Percentiles rank a stretch among this genome's conserved stretches.
Evolutionary conservation across 2,113 vertebrate species (phyloP).

Genomic region (Megaceryle torquata): DNA sequence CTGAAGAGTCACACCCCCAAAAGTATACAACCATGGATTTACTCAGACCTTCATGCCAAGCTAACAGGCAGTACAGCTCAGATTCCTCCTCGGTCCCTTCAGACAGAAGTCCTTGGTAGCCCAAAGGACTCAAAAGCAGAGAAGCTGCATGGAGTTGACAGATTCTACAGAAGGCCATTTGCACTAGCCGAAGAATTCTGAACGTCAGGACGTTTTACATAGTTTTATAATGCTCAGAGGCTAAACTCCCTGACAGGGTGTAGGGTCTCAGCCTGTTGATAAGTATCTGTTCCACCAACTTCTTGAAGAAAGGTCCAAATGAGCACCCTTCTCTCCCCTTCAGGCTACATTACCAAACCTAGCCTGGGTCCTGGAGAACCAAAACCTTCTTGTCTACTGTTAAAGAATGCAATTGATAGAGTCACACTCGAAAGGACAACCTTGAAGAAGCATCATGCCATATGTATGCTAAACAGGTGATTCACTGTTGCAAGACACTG

Average conservation of each 20-base stretch:
- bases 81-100: background rate
- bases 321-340: background rate
- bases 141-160: background rate
- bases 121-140: background rate
- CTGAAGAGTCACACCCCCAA: background rate
- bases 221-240: background rate
- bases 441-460: background rate
- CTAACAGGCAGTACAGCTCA: background rate
- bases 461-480: background rate
- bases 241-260: background rate
- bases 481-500: background rate
- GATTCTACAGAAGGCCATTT: background rate
- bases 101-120: background rate
- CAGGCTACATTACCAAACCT: background rate
- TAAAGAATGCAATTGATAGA: background rate
- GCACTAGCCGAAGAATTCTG: background rate
- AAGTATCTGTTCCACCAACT: background rate
- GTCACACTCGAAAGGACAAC: background rate
- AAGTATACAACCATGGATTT: background rate
- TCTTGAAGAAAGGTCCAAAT: background rate
- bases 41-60: background rate
- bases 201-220: rapidly evolving
- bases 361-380: background rate
- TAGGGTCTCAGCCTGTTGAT: background rate
- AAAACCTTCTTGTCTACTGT: background rate